Base-by-base conservation (phyloP, 2,888 invertebrate genomes). In the Automeris io region DNA sequence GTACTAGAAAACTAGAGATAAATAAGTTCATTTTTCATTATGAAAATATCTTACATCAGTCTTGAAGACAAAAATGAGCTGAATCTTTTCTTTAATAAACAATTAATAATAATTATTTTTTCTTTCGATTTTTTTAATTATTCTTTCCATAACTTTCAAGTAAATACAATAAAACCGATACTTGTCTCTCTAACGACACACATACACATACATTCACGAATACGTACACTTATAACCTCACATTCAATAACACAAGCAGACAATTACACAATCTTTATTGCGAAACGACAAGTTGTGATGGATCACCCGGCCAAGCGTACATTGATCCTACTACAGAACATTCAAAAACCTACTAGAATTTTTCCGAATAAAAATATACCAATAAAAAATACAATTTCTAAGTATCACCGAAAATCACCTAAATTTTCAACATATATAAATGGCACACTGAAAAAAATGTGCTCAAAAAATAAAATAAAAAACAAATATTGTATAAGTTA, bases 301-400 rank as follows among this genome's bases (percentile, higher is more conserved):
- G 49, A 50, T 40, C 65, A 51, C 55, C 53, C 57, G 59, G 64
- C 61, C 63, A 85, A 85, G 85, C 85, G 75, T 75, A 85, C 85
- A 85, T 76, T 73, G 82, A 85, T 74, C 70, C 81, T 81, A 83
- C 83, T 65, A 73, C 70, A 77, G 78, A 82, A 81, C 80, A 80
- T 78, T 77, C 64, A 73, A 77, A 66, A 76, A 72, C 64, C 79
- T 81, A 85, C 79, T 57, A 57, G 61, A 70, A 73, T 70, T 62
- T 67, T 61, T 64, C 57, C 49, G 60, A 66, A 72, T 53, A 60
- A 54, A 55, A 59, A 55, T 35, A 47, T 41, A 43, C 41, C 48
- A 54, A 44, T 44, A 47, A 54, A 49, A 50, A 51, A 52, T 46
- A 65, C 53, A 61, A 51, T 49, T 55, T 57, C 58, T 70, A 71